Evolutionary conservation across 1,140 invertebrate species (phyloP).

Genomic region (Leptestheria dahalacensis): DNA sequence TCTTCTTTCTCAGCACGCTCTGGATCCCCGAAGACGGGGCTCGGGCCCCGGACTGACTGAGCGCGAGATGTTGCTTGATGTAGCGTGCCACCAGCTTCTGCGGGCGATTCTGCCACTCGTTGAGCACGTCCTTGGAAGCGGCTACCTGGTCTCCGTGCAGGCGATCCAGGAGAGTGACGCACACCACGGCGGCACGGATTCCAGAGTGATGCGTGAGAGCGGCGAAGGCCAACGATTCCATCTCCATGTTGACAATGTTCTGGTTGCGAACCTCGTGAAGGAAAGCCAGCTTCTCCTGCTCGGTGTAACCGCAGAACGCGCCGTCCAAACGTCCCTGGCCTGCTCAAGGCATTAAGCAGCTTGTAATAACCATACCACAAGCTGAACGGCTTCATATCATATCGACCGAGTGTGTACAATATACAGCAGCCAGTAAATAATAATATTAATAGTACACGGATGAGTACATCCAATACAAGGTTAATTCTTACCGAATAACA

Average conservation of each 20-base stretch:
- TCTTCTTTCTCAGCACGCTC: constrained; percentile 26
- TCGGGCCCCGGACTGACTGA: constrained; percentile 31
- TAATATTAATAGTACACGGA: neutral
- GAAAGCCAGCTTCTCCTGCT: constrained; percentile 78
- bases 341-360: constrained; percentile 21
- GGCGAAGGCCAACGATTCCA: constrained; percentile 87
- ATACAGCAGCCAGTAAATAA: neutral
- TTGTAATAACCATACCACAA: neutral
- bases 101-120: constrained; percentile 85
- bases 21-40: constrained; percentile 16
- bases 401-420: neutral
- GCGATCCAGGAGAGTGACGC: constrained; percentile 83
- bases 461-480: too few species aligned
- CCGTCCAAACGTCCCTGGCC: constrained; percentile 86
- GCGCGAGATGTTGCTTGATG: constrained; percentile 65
- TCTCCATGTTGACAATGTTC: constrained; percentile 92
- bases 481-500: too few species aligned
- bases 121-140: constrained; percentile 70
- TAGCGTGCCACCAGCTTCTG: constrained; percentile 73
- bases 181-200: constrained; percentile 83
- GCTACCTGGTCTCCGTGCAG: constrained; percentile 85
- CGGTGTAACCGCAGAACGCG: constrained; percentile 86
- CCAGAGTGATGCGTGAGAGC: constrained; percentile 88
- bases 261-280: constrained; percentile 54
- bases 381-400: too few species aligned